Evolutionary conservation across 2,113 vertebrate genomes (phyloP).

Genomic region (Sphyrna mokarran): DNA sequence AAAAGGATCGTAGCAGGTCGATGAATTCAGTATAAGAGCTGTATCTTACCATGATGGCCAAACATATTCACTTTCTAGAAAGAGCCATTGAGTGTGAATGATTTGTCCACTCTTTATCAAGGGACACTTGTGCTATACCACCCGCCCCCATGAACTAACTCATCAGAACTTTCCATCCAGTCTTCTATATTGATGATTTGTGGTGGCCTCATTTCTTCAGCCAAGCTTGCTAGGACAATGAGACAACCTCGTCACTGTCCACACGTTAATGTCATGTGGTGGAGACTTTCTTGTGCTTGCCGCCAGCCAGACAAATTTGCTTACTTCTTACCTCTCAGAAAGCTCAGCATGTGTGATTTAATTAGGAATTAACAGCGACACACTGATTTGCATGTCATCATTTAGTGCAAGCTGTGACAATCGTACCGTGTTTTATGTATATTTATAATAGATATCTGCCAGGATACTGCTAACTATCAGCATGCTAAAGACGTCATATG

Average conservation of each 20-base stretch:
- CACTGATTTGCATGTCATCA: constrained; percentile 18
- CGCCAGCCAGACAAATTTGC: neutral
- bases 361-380: constrained; percentile 11
- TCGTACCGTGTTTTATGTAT: neutral
- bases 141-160: neutral
- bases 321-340: constrained; percentile 14
- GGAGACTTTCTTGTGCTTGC: neutral
- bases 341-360: constrained; percentile 17
- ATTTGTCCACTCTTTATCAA: neutral
- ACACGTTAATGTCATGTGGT: too few species aligned
- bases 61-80: neutral
- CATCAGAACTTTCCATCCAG: neutral
- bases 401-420: constrained; percentile 8
- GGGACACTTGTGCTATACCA: neutral
- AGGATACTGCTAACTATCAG: neutral
- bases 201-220: neutral
- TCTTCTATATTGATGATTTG: neutral
- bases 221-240: too few species aligned
- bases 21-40: neutral
- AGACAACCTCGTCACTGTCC: neutral
- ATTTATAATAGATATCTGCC: neutral
- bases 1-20: neutral
- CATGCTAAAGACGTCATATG: neutral
- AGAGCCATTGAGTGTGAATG: neutral
- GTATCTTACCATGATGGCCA: neutral